Percentiles rank a stretch among this genome's conserved stretches.
Conservation (phyloP, 2,113 vertebrate genomes). For the Emydura subglobosa region DNA sequence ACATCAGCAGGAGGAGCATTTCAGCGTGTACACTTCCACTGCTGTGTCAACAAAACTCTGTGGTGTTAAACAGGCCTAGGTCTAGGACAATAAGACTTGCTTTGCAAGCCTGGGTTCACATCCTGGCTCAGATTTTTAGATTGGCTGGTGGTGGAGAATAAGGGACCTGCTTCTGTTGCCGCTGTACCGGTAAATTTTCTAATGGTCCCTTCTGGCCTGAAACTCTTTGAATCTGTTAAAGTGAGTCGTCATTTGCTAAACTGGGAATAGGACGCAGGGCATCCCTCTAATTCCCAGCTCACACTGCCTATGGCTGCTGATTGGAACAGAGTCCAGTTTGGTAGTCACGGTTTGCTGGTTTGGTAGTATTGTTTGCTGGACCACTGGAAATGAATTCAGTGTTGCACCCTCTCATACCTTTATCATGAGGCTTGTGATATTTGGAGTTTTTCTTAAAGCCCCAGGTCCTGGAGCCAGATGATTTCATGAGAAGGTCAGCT, state of each 20-base stretch:
- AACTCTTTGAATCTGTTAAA: not conserved
- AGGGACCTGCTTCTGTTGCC: not conserved
- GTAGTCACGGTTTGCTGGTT: not conserved
- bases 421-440: not conserved
- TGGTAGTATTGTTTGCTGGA: rapidly evolving
- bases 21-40: no score
- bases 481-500: not conserved
- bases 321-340: rapidly evolving
- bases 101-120: not conserved
- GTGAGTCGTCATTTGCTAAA: rapidly evolving
- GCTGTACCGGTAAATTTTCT: not conserved
- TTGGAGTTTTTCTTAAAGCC: not conserved
- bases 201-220: not conserved
- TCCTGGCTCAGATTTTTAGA: not conserved
- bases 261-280: rapidly evolving
- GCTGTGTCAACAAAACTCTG: no score
- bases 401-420: not conserved
- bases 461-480: rapidly evolving
- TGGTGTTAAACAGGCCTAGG: no score
- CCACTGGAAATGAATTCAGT: rapidly evolving
- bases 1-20: no score
- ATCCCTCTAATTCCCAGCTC: not conserved
- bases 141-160: not conserved
- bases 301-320: not conserved
- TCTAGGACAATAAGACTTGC: not conserved